Conservation (phyloP, 2,113 vertebrate genomes). For the Rutilus rutilus region DNA sequence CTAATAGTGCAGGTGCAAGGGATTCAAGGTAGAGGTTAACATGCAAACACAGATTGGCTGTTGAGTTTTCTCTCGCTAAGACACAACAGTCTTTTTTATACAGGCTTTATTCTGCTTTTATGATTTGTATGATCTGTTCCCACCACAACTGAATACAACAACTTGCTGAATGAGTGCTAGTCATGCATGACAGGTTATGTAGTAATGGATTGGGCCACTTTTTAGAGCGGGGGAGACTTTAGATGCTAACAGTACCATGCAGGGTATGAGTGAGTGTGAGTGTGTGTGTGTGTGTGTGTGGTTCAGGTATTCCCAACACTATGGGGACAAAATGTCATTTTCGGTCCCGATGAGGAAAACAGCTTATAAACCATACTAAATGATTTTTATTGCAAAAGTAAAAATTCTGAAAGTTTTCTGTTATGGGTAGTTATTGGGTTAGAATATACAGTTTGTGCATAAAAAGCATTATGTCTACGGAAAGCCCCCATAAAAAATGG, state of each 20-base stretch:
- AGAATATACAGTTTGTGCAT: no score
- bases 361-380: no score
- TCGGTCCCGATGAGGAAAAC: no score
- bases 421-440: no score
- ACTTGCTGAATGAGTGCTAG: slow-evolving; percentile 60
- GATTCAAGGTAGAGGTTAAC: slow-evolving; percentile 48
- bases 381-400: no score
- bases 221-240: slow-evolving; percentile 57
- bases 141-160: slow-evolving; percentile 55
- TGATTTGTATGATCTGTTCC: slow-evolving; percentile 49
- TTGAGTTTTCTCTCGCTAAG: slow-evolving; percentile 35
- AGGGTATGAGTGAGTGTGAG: background rate
- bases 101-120: slow-evolving; percentile 1
- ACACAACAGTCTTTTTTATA: slow-evolving; percentile 38
- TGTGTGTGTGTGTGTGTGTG: background rate
- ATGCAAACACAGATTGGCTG: slow-evolving; percentile 54
- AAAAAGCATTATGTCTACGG: no score
- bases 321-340: no score
- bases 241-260: slow-evolving; percentile 6
- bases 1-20: background rate
- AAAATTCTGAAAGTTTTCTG: no score
- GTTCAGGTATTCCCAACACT: no score
- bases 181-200: slow-evolving; percentile 55
- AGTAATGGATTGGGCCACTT: slow-evolving; percentile 50
- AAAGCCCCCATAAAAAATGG: no score